Conservation (phyloP, 92 coral and sea anemone genomes). For the Palythoa caribaeorum region DNA sequence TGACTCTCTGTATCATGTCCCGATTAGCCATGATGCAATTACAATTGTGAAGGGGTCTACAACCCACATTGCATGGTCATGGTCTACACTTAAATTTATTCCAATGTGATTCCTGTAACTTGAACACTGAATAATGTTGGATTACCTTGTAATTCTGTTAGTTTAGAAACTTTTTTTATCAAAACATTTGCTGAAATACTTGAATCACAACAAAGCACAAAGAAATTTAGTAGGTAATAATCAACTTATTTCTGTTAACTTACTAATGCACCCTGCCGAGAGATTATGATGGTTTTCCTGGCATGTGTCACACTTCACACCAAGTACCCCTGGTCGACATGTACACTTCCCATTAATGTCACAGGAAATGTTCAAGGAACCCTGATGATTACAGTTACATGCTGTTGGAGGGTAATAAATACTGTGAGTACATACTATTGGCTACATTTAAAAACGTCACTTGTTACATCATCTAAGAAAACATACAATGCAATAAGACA, state of each 20-base stretch:
- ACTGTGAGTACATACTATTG: not conserved
- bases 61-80: too few relatives aligned
- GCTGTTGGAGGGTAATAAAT: constrained; percentile 55
- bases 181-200: not conserved
- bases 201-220: not conserved
- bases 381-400: constrained; percentile 87
- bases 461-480: too few relatives aligned
- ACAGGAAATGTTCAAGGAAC: constrained; percentile 91
- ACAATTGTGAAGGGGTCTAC: too few relatives aligned
- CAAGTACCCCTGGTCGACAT: constrained; percentile 95
- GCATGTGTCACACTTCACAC: constrained; percentile 92
- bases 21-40: too few relatives aligned
- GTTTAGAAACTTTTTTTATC: too few relatives aligned
- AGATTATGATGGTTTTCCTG: constrained; percentile 92
- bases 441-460: too few relatives aligned
- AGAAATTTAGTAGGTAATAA: not conserved
- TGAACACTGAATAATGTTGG: too few relatives aligned
- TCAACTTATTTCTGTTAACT: constrained; percentile 39
- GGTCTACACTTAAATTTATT: too few relatives aligned
- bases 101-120: too few relatives aligned
- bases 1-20: too few relatives aligned
- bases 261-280: constrained; percentile 91
- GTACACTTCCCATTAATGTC: constrained; percentile 82
- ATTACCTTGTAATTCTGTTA: too few relatives aligned
- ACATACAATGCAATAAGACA: too few relatives aligned